Percentiles rank a stretch among this genome's conserved stretches.
Evolutionary conservation across 2,888 invertebrate genomes (phyloP).

Genomic region (Stenchaetothrips biformis): DNA sequence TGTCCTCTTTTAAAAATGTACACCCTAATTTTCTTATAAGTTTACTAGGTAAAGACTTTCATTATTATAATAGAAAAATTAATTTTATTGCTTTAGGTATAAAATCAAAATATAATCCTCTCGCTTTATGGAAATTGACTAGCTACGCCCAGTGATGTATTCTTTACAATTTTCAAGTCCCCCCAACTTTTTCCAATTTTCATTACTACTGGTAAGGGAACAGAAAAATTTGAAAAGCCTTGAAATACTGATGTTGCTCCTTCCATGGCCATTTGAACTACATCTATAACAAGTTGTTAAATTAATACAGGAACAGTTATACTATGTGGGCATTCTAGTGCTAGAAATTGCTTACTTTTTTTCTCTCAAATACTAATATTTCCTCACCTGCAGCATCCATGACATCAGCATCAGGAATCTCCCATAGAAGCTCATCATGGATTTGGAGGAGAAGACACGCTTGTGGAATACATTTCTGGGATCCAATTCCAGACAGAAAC

Average conservation of each 20-base stretch:
- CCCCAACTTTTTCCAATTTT: constrained; percentile 7
- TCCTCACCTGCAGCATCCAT: neutral
- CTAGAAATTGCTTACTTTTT: too few relatives aligned
- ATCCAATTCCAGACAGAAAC: constrained; percentile 38
- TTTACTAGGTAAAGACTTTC: too few relatives aligned
- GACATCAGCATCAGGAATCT: constrained; percentile 41
- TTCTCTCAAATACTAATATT: neutral
- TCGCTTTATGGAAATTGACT: constrained; percentile 28
- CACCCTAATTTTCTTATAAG: too few relatives aligned
- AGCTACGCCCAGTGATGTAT: neutral
- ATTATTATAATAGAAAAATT: too few relatives aligned
- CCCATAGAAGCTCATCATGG: constrained; percentile 54
- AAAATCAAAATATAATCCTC: neutral
- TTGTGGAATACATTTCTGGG: constrained; percentile 28
- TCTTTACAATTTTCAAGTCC: neutral
- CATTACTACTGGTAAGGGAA: neutral
- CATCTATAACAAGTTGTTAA: neutral
- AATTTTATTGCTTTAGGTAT: too few relatives aligned
- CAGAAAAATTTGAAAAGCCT: neutral
- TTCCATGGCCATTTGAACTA: neutral
- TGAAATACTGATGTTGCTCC: neutral
- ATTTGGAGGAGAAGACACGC: constrained; percentile 49
- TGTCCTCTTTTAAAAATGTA: neutral
- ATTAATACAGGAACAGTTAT: too few relatives aligned
- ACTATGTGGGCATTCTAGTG: too few relatives aligned